These are phyloP conservation scores for Trochalopteron elliotii DNA, from an alignment of 2,113 vertebrate genomes.

Conservation along the genomic window DNA sequence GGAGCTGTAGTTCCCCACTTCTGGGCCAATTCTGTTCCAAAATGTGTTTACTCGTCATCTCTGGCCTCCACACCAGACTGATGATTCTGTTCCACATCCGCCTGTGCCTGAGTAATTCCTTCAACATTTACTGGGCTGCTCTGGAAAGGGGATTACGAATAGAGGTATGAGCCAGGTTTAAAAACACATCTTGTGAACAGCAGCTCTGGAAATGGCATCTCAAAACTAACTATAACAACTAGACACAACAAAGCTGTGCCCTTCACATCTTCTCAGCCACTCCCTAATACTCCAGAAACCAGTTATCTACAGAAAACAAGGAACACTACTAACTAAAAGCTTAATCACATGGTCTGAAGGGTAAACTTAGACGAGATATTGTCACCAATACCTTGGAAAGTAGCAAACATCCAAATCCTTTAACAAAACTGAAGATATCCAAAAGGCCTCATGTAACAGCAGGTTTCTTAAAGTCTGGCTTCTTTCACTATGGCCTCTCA, in stretches of 20 bases:
- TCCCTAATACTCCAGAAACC: background rate
- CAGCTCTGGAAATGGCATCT: background rate
- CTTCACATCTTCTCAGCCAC: background rate
- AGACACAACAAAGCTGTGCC: background rate
- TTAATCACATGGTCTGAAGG: background rate
- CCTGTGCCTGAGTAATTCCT: background rate
- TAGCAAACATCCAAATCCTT: background rate
- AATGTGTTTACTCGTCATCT: background rate
- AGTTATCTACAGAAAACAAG: background rate
- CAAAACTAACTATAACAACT: fast-evolving
- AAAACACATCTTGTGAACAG: background rate
- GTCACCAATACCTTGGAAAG: background rate
- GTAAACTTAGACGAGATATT: background rate
- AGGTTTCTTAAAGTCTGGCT: background rate
- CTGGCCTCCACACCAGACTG: background rate
- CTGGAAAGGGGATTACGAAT: background rate
- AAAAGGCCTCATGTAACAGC: background rate
- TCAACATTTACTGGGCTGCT: background rate
- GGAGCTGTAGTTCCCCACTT: background rate
- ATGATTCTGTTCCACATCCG: background rate
- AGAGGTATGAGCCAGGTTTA: background rate
- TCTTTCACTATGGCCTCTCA: background rate
- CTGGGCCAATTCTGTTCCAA: background rate
- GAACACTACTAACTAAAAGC: background rate
- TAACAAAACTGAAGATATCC: background rate